These are phyloP conservation scores for Sphaeramia orbicularis DNA, from an alignment of 2,797 vertebrate genomes.

Conservation along the genomic window DNA sequence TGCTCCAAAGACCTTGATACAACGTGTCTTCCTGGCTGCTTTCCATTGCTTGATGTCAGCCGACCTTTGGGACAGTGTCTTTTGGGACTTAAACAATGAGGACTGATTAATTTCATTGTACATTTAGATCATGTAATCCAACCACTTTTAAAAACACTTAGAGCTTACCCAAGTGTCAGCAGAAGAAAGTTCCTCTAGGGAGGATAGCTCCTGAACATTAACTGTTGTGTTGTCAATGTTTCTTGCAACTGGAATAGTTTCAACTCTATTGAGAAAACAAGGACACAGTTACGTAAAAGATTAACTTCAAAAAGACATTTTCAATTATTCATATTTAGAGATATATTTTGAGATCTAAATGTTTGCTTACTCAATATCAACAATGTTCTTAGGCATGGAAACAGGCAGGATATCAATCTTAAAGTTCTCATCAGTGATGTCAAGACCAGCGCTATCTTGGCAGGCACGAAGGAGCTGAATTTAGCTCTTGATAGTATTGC, in stretches of 20 bases:
- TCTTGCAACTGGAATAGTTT: conserved; percentile 85
- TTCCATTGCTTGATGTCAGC: conserved; percentile 30
- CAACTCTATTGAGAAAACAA: conserved; percentile 77
- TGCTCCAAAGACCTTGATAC: conserved; percentile 63
- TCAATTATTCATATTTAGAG: background rate
- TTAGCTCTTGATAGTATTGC: conserved; percentile 76
- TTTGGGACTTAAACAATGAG: conserved; percentile 65
- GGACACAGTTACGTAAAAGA: background rate
- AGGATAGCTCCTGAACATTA: conserved; percentile 74
- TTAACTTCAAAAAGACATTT: background rate
- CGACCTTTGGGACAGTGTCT: conserved; percentile 64
- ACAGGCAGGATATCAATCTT: conserved; percentile 84
- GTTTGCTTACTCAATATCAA: conserved; percentile 76
- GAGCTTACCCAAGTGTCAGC: conserved; percentile 73
- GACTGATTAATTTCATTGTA: background rate
- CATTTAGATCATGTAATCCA: background rate
- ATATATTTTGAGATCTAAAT: background rate
- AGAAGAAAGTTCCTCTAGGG: conserved; percentile 46
- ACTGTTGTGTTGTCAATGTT: conserved; percentile 84
- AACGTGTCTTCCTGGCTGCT: conserved; percentile 70
- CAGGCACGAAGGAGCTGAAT: conserved; percentile 70
- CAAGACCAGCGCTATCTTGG: conserved; percentile 72
- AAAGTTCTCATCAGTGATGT: conserved; percentile 82
- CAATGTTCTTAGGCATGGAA: conserved; percentile 77
- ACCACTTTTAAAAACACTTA: conserved; percentile 24